Evolutionary conservation across 2,113 vertebrate genomes (phyloP).

Genomic region (Plecotus auritus): DNA sequence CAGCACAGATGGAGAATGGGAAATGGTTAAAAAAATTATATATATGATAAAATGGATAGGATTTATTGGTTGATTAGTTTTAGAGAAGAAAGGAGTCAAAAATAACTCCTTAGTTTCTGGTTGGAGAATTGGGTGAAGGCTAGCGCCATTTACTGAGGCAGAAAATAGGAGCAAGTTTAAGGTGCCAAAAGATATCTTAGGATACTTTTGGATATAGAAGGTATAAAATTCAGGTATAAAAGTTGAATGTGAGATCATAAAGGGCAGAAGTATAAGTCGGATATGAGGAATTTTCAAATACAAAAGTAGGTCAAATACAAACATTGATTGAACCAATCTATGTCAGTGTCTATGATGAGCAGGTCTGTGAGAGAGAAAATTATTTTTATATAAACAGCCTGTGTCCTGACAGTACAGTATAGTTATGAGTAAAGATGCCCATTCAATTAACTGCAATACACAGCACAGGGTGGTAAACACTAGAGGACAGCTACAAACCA

Average conservation of each 20-base stretch:
- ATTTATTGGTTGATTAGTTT: slow-evolving; percentile 40
- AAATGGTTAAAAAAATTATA: background rate
- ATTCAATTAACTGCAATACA: background rate
- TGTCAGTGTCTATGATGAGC: background rate
- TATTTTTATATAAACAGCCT: background rate
- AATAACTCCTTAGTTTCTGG: slow-evolving; percentile 34
- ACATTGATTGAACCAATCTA: background rate
- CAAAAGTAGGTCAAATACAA: slow-evolving; percentile 3
- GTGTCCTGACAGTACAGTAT: background rate
- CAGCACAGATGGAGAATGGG: slow-evolving; percentile 42
- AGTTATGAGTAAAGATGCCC: background rate
- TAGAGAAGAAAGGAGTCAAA: slow-evolving; percentile 32
- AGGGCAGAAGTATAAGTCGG: background rate
- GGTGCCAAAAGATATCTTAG: background rate
- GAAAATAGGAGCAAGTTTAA: slow-evolving; percentile 29
- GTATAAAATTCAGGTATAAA: background rate
- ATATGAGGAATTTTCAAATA: slow-evolving; percentile 6
- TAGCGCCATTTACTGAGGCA: background rate
- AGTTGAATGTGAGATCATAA: slow-evolving; percentile 7
- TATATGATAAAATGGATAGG: background rate
- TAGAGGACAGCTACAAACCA: background rate
- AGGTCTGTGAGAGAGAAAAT: background rate
- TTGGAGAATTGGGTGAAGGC: background rate
- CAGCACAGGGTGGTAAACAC: background rate
- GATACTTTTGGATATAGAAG: background rate